Base-by-base conservation (phyloP, 2,888 invertebrate species). In the Platerodrilus igneus region DNA sequence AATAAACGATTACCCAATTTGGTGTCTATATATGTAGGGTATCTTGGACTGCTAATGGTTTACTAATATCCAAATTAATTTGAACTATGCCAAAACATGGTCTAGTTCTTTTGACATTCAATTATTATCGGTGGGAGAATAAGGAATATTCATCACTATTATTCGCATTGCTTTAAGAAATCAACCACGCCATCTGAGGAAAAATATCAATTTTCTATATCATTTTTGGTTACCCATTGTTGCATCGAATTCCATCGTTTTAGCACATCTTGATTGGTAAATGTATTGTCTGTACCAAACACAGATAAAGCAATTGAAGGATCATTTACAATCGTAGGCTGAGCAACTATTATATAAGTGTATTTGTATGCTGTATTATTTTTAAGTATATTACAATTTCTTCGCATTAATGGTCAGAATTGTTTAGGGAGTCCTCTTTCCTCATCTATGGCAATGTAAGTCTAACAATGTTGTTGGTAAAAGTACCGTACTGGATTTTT, bases 281-380 rank as follows among this genome's bases (percentile, higher is more conserved):
- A 35, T 26, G 10, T 26, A n/a, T 35, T 25, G 19, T 23, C 25
- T 20, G 20, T 31, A 18, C 18, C 35, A 35, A 35, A 35, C 9
- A 35, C 15, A 9, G 18, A 3, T 18, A 25, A 10, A 26, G 3
- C 3, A 31, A 31, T 19, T 20, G 31, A 19, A 11, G 31, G 31
- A 31, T 18, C 21, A 8, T 30, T 31, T 20, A 10, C 5, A 9
- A 7, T 14, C 4, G 15, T 4, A 4, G 31, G 20, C 15, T 31
- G 31, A 31, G 31, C 31, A 5, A 31, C 13, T 13, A 31, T 20
- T 20, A 20, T n/a, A 20, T 31, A 31, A 21, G 20, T 20, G n/a
- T 16, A 7, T 5, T 28, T 28, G 26, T 9, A 14, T 17, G 9
- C 16, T 5, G 14, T 7, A 15, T 15, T 16, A 17, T 28, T 28